phyloP scores from a whole-genome alignment of 1,140 invertebrate species.

The Hyles euphorbiae region DNA sequence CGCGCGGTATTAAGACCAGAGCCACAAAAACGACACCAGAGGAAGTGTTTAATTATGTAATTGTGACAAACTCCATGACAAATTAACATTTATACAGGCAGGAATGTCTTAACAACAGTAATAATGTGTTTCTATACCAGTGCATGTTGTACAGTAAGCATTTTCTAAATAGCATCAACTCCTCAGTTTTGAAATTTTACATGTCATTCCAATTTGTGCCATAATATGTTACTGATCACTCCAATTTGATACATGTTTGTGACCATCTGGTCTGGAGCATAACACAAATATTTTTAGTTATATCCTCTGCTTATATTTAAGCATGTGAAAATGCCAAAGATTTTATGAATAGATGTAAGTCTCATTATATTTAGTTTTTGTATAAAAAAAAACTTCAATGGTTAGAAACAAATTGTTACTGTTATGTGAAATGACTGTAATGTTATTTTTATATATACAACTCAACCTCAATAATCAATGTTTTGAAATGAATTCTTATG shows the following conservation, averaged over 20 bases:
- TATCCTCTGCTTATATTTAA: slow-evolving; percentile 46
- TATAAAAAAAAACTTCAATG: slow-evolving; percentile 34
- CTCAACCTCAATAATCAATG: slow-evolving; percentile 57
- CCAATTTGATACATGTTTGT: slow-evolving; percentile 16
- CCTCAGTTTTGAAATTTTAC: background rate
- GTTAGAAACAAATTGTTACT: slow-evolving; percentile 74
- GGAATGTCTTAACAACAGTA: slow-evolving; percentile 68
- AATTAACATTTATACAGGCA: slow-evolving; percentile 44
- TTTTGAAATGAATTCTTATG: slow-evolving; percentile 57
- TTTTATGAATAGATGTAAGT: slow-evolving; percentile 66
- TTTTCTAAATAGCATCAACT: slow-evolving; percentile 2
- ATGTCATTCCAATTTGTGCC: slow-evolving; percentile 10
- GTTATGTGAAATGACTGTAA: slow-evolving; percentile 57
- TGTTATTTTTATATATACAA: slow-evolving; percentile 68
- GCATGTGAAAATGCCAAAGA: slow-evolving; percentile 68
- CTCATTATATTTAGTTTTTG: slow-evolving; percentile 44
- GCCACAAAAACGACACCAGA: slow-evolving; percentile 92
- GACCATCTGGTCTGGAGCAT: slow-evolving; percentile 19
- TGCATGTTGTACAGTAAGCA: slow-evolving; percentile 2
- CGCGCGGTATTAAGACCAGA: slow-evolving; percentile 95
- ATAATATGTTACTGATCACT: slow-evolving; percentile 19
- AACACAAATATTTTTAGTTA: slow-evolving; percentile 38
- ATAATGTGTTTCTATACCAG: slow-evolving; percentile 72
- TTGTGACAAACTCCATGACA: slow-evolving; percentile 49
- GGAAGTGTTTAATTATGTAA: slow-evolving; percentile 94